Percentiles rank a stretch among this genome's conserved stretches.
Conservation (phyloP, 1,140 invertebrate genomes). For the Dinoponera quadriceps region DNA sequence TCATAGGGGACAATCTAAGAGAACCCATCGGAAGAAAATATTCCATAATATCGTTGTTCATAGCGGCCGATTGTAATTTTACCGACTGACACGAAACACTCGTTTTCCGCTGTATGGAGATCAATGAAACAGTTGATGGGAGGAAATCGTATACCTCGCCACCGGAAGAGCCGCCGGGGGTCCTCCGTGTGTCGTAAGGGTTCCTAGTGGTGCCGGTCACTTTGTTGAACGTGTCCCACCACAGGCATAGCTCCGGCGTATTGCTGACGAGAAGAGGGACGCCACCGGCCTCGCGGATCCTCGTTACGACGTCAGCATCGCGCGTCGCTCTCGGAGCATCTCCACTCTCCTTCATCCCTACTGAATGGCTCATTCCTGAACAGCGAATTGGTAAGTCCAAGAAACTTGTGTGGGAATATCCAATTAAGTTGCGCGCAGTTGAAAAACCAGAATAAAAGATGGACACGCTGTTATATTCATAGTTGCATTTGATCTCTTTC, state of each 20-base stretch:
- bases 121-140: neutral
- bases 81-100: too few relatives aligned
- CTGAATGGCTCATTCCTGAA: conserved; percentile 86
- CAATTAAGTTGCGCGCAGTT: too few relatives aligned
- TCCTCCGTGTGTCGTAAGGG: conserved; percentile 93
- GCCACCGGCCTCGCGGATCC: conserved; percentile 91
- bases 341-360: conserved; percentile 86
- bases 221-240: conserved; percentile 95
- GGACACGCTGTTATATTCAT: too few relatives aligned
- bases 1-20: too few relatives aligned
- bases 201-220: conserved; percentile 95
- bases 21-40: too few relatives aligned
- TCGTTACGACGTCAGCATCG: conserved; percentile 90
- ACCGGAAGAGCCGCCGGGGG: conserved; percentile 86
- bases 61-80: too few relatives aligned
- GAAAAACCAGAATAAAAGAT: too few relatives aligned
- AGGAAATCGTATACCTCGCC: conserved; percentile 75
- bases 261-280: conserved; percentile 96
- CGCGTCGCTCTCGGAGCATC: conserved; percentile 87
- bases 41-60: too few relatives aligned
- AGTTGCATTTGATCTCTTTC: too few relatives aligned
- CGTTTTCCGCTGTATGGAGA: too few relatives aligned
- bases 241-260: conserved; percentile 96
- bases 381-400: neutral
- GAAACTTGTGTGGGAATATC: too few relatives aligned